A percentile compares a stretch with the other conserved stretches of the same genome.
Evolutionary conservation across 2,113 vertebrate species (phyloP).

Genomic region (Eurystomus gularis): DNA sequence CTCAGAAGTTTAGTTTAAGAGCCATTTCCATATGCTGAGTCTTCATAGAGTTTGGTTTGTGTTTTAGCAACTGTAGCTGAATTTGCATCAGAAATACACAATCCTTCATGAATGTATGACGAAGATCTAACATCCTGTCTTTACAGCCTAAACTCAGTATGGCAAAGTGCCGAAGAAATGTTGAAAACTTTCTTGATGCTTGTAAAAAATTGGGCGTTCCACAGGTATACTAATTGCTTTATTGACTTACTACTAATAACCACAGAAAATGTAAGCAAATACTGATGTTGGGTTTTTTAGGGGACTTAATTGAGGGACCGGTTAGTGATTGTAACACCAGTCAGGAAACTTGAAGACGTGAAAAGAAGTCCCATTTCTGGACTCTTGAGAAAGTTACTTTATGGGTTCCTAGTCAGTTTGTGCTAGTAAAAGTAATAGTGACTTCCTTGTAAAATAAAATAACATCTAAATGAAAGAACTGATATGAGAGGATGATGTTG

Average conservation of each 20-base stretch:
- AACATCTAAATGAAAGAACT: not conserved
- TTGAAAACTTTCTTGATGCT: constrained; percentile 98
- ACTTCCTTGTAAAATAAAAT: not conserved
- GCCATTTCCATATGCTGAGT: not conserved
- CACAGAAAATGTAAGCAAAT: not conserved
- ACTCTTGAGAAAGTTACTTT: not conserved
- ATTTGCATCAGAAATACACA: not conserved
- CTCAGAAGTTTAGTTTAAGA: not conserved
- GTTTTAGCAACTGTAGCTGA: not conserved
- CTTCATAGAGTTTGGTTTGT: not conserved
- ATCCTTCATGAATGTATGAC: not conserved
- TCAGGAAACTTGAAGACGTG: not conserved
- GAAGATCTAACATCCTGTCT: not conserved
- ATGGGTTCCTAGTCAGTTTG: not conserved
- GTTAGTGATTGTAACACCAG: not conserved
- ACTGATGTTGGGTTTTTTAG: not conserved
- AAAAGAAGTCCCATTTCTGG: not conserved
- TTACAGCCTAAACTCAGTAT: constrained; percentile 97
- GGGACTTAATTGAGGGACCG: not conserved
- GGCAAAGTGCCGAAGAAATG: constrained; percentile 98
- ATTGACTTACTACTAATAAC: not conserved
- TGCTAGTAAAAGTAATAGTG: not conserved
- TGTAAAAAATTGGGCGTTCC: constrained; percentile 96
- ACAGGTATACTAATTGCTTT: constrained; percentile 79
- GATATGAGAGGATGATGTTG: not conserved